Base-by-base conservation (phyloP, 2,113 vertebrate species). In the Poecilia latipinna region DNA sequence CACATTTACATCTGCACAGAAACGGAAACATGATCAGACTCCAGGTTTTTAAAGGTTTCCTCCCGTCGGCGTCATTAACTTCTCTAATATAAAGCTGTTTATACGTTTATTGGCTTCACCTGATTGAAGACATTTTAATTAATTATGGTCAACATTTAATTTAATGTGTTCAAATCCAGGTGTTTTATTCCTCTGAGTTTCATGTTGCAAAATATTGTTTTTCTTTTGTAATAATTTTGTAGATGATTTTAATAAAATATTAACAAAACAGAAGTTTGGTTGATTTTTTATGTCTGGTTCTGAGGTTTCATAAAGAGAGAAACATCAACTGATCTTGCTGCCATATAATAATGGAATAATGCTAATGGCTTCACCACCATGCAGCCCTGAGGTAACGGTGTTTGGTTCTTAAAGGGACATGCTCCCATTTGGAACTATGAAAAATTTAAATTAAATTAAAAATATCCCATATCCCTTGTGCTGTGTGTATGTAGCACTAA, bases 221-320 rank as follows among this genome's bases (percentile, higher is more conserved):
- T 15, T 69, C 22, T 26, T 11, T 3, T 84, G 80, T 84, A 77
- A 19, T 72, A 8, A 70, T 89, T 87, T 88, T 90, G 75, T 89
- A 86, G 35, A 54, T 67, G 61, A 57, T 86, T 90, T 85, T 68
- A 90, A 82, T 90, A 90, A 90, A 92, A 61, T 65, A 75, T 82
- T 85, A 87, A 88, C 80, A 15, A 44, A 83, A 82, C n/a, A 19
- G 6, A 8, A 31, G 60, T 31, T 65, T 37, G 37, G 32, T 68
- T 4, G 3, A 5, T 44, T 17, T 44, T 13, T 44, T 44, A 37
- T 32, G 31, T 48, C 44, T 4, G 17, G 44, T 19, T 5, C 44
- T 15, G 44, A 48, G 44, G 44, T 48, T 48, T 48, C 17, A 48
- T 48, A 48, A 19, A 48, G 44, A 5, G 4, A 42, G 13, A 17